Conservation (phyloP, 2,113 vertebrate genomes). For the Terrapene triunguis region DNA sequence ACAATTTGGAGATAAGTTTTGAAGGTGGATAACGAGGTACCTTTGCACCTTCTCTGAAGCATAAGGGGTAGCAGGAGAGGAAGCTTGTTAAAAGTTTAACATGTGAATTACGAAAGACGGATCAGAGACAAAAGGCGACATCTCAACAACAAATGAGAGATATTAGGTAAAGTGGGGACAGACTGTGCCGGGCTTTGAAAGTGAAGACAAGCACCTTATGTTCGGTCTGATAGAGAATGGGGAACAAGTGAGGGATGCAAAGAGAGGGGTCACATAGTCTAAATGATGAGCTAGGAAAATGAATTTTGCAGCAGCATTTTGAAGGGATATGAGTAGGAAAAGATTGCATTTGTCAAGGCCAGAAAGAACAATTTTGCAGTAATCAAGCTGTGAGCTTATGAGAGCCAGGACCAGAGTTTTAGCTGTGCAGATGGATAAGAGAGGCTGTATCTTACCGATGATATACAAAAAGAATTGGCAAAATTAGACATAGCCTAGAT, state of each 20-base stretch:
- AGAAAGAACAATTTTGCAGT: not conserved
- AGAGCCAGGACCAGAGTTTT: not conserved
- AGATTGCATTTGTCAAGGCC: not conserved
- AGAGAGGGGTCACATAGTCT: not conserved
- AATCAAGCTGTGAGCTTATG: not conserved
- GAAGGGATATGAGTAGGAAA: not conserved
- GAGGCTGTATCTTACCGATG: not conserved
- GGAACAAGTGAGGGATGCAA: not conserved
- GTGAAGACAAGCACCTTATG: not conserved
- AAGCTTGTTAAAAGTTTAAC: not conserved
- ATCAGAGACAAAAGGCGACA: not conserved
- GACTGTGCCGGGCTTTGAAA: not conserved
- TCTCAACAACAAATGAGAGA: not conserved
- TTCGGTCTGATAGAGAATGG: not conserved
- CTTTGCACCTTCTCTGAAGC: not conserved
- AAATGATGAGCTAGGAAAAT: not conserved
- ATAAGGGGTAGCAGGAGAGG: not conserved
- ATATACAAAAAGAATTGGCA: not conserved
- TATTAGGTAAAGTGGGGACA: not conserved
- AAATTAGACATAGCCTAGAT: not conserved
- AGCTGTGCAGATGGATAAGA: not conserved
- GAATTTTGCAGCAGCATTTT: not conserved
- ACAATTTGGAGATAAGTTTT: not conserved
- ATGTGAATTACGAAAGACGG: not conserved
- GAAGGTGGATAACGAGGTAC: not conserved